A percentile compares a stretch with the other conserved stretches of the same genome.
These are phyloP conservation scores for Aphodius sticticus DNA, from an alignment of 2,888 invertebrate genomes.

Conservation along the genomic window DNA sequence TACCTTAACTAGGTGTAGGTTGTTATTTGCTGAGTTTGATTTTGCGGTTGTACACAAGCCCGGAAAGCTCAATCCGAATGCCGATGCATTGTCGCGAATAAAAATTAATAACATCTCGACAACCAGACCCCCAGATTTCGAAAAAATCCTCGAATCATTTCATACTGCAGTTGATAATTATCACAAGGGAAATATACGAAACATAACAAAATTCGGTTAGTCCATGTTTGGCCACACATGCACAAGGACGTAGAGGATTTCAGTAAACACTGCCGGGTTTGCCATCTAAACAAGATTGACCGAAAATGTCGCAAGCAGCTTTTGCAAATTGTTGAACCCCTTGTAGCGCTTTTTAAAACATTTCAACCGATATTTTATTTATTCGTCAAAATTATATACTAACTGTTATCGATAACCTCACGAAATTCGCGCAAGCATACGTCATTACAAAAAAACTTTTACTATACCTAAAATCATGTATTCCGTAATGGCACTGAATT, in stretches of 20 bases:
- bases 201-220: no score
- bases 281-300: no score
- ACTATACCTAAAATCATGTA: no score
- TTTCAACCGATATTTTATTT: not conserved
- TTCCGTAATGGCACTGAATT: conserved; percentile 6
- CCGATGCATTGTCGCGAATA: not conserved
- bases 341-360: not conserved
- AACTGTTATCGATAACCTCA: not conserved
- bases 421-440: not conserved
- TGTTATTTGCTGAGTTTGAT: not conserved
- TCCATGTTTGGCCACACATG: no score
- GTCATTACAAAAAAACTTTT: not conserved
- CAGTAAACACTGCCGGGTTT: no score
- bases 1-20: not conserved
- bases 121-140: no score
- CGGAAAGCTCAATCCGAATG: not conserved
- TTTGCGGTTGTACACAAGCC: not conserved
- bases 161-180: no score
- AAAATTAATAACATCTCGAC: no score
- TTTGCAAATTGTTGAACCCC: not conserved
- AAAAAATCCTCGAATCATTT: not conserved
- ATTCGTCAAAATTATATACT: conserved; percentile 1
- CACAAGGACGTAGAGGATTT: no score
- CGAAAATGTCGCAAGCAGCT: no score
- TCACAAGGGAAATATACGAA: no score